Conservation (phyloP, 2,888 invertebrate species). For the Plebejus anna region DNA sequence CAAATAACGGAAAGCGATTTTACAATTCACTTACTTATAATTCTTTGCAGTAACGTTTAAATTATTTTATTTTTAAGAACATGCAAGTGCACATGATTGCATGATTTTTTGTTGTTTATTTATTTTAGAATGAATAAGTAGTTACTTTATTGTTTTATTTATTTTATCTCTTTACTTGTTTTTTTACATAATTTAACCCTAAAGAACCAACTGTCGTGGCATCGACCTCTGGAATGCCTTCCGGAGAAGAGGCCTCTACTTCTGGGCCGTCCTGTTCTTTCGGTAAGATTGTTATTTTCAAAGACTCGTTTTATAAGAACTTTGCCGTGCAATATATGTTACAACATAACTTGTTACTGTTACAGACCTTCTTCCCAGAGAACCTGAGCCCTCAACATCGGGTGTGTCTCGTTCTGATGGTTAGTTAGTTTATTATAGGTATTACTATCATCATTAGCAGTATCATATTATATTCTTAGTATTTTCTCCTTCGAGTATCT, state of each 20-base stretch:
- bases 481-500: neutral
- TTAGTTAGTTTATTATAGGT: neutral
- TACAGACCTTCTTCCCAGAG: neutral
- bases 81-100: neutral
- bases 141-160: neutral
- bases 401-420: neutral
- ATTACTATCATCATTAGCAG: neutral
- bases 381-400: neutral
- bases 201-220: conserved; percentile 1
- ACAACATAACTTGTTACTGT: neutral
- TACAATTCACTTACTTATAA: neutral
- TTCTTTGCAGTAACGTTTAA: neutral
- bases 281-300: conserved; percentile 5
- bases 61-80: neutral
- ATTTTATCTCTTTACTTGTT: conserved; percentile 3
- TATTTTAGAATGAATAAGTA: conserved; percentile 7
- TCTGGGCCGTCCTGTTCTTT: neutral
- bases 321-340: neutral
- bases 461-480: neutral
- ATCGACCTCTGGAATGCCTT: neutral
- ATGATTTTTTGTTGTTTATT: neutral
- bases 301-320: neutral
- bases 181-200: neutral
- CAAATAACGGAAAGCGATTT: neutral
- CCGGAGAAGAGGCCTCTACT: neutral